These are phyloP conservation scores for Grammomys surdaster DNA, from an alignment of 2,113 vertebrate species.

Conservation along the genomic window DNA sequence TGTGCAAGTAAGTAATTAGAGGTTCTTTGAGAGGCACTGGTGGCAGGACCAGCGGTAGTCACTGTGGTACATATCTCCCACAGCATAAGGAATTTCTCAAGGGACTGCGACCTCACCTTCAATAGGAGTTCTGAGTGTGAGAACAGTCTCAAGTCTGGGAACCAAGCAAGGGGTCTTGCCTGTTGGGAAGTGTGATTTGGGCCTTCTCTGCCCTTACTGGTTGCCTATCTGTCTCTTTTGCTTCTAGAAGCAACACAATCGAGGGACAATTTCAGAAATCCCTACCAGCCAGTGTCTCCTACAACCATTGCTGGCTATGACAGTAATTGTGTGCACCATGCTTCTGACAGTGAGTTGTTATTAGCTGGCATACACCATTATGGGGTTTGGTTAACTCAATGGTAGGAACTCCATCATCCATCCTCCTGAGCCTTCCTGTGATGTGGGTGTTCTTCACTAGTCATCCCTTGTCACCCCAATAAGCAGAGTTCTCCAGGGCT, in stretches of 20 bases:
- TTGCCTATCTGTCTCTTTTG: not conserved
- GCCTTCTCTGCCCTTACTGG: not conserved
- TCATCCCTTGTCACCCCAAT: not conserved
- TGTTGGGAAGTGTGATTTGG: not conserved
- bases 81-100: not conserved
- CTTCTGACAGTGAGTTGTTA: not conserved
- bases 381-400: not conserved
- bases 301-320: not conserved
- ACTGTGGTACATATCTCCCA: not conserved
- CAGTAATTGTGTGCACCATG: not conserved
- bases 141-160: not conserved
- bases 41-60: not conserved
- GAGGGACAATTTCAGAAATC: not conserved
- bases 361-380: not conserved
- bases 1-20: conserved; percentile 3
- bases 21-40: not conserved
- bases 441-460: not conserved
- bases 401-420: not conserved
- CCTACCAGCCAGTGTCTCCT: not conserved
- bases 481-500: not conserved
- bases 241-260: not conserved
- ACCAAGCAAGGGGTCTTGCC: not conserved
- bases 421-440: not conserved
- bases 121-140: not conserved
- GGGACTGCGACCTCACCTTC: not conserved